A percentile compares a stretch with the other conserved stretches of the same genome.
phyloP scores from a whole-genome alignment of 2,113 vertebrate species.

The Hippocampus comes region DNA sequence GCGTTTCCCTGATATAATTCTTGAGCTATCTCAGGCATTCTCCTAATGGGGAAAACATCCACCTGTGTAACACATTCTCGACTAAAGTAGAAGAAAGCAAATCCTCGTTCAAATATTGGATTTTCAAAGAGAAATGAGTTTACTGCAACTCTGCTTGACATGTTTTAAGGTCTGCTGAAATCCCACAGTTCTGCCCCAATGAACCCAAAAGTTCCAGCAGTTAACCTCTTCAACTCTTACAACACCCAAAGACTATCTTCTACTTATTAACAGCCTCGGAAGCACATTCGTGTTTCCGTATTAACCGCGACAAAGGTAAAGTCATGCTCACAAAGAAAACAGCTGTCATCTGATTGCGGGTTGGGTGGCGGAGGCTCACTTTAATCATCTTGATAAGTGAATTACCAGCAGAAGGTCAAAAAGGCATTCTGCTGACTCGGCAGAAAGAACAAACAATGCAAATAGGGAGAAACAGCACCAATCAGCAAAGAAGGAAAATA shows the following conservation, averaged over 20 bases:
- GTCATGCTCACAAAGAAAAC: background rate
- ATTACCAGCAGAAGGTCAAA: background rate
- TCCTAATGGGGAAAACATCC: background rate
- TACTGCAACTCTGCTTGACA: background rate
- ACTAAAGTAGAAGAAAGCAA: background rate
- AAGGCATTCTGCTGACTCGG: conserved; percentile 12
- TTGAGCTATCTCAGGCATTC: background rate
- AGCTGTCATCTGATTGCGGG: background rate
- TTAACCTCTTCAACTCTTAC: background rate
- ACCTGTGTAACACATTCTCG: background rate
- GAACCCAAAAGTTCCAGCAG: background rate
- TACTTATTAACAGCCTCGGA: conserved; percentile 40
- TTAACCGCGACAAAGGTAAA: conserved; percentile 15
- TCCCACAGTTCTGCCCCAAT: background rate
- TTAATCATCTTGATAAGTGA: background rate
- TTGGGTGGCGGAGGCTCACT: background rate
- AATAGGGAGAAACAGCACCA: background rate
- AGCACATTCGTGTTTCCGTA: conserved; percentile 37
- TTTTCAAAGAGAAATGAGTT: background rate
- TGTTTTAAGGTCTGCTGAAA: background rate
- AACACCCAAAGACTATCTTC: background rate
- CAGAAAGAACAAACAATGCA: background rate
- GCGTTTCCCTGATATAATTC: background rate
- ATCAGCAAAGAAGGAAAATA: background rate
- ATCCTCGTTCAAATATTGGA: background rate